Evolutionary conservation across 1,140 invertebrate species (phyloP), one percentile per base, ranked within the genome.

Genomic region (Drosophila punjabiensis): DNA sequence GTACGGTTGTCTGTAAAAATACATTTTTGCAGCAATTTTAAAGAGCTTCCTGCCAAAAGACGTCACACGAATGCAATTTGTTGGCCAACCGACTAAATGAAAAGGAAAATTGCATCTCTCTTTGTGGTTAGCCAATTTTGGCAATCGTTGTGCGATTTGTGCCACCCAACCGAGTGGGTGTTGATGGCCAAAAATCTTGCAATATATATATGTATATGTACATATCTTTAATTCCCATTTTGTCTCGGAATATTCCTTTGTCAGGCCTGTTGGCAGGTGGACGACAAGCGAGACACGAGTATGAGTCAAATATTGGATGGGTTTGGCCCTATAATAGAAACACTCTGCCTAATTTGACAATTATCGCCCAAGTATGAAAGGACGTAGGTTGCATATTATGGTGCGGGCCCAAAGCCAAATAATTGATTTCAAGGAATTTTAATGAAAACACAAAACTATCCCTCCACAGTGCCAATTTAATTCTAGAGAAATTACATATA

Each of bases 71-170:
- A 18, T 73, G 70, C 45, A 37, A 61, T 74, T 74, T 62, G 68
- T 74, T 74, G 71, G 71, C 69, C 50, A 71, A 55, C n/a, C 43
- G 32, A 48, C 41, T 45, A 56, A 81, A 69, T 76, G 80, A 76
- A 70, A 83, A 70, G 59, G 52, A 70, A 85, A 77, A 84, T 71
- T 67, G 77, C 66, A 85, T 78, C 61, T 45, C 32, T 59, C 43
- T 62, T 81, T 60, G 32, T 35, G 41, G 56, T 66, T 71, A 37
- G 66, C 45, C 71, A 74, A 62, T 74, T 74, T 74, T 74, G 71
- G 71, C 71, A 32, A 74, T 73, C 24, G 30, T 14, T 30, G 6
- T 14, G 41, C 64, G 43, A 69, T 50, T 41, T 73, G 33, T 60
- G 64, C 63, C 73, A 59, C 65, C 65, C 74, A 69, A 35, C 16